Evolutionary conservation across 2,113 vertebrate genomes (phyloP).

Genomic region (Turdus rufiventris): DNA sequence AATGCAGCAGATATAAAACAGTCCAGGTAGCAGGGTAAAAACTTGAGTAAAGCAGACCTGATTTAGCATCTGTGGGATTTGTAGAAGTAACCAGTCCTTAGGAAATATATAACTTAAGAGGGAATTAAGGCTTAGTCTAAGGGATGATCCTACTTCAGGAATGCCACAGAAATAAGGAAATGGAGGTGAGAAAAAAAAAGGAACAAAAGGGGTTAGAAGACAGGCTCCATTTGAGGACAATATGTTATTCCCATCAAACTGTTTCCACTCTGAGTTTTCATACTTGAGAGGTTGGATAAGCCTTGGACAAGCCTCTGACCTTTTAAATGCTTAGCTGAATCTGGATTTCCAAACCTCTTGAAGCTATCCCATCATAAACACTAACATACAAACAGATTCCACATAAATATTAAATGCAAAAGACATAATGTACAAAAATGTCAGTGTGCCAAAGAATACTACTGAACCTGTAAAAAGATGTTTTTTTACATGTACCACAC

Average conservation of each 20-base stretch:
- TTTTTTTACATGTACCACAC: not conserved
- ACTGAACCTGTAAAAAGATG: not conserved
- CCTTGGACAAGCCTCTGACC: constrained; percentile 36
- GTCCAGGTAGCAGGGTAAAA: not conserved
- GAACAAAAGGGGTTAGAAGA: not conserved
- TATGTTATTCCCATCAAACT: constrained; percentile 43
- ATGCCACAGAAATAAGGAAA: not conserved
- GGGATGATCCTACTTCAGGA: not conserved
- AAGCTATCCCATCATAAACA: constrained; percentile 13
- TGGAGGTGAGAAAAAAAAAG: not conserved
- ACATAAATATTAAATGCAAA: constrained; percentile 38
- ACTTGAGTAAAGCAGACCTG: not conserved
- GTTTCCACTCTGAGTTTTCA: constrained; percentile 25
- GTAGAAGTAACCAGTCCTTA: not conserved
- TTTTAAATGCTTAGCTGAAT: constrained; percentile 22
- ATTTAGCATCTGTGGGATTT: not conserved
- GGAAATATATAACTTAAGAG: not conserved
- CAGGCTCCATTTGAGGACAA: not conserved
- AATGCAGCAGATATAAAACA: constrained; percentile 12
- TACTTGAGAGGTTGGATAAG: constrained; percentile 31
- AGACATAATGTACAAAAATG: not conserved
- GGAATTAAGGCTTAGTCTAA: not conserved
- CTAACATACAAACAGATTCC: constrained; percentile 36
- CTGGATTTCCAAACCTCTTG: constrained; percentile 32
- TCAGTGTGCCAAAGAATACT: constrained; percentile 10